phyloP scores from a whole-genome alignment of 2,113 vertebrate genomes.

The Macquaria ambigua region DNA sequence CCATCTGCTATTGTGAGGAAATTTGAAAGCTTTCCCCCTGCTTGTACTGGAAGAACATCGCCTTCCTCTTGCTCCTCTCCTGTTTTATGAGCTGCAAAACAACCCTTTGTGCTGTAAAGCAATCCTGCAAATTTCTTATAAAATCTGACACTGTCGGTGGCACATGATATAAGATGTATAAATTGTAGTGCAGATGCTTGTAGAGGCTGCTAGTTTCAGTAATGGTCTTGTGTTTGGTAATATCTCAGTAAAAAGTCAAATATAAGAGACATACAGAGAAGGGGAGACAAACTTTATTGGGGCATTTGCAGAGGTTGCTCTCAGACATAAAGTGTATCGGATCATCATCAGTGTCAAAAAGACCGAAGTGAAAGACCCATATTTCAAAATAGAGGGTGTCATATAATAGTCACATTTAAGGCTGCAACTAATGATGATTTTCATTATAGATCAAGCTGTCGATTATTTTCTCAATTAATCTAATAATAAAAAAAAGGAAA shows the following conservation, averaged over 20 bases:
- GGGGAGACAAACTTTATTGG: neutral
- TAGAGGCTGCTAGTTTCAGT: neutral
- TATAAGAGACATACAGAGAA: neutral
- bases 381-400: neutral
- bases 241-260: neutral
- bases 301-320: conserved; percentile 15
- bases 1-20: conserved; percentile 45
- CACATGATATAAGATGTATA: conserved; percentile 2
- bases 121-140: neutral
- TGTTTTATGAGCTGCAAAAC: conserved; percentile 22
- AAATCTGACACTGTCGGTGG: neutral
- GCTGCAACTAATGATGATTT: neutral
- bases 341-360: neutral
- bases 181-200: neutral
- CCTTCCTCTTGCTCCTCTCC: neutral
- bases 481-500: neutral
- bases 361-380: neutral
- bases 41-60: conserved; percentile 18
- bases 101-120: conserved; percentile 15
- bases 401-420: neutral
- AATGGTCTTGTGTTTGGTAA: neutral
- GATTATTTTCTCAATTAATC: neutral
- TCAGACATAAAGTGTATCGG: neutral
- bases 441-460: neutral
- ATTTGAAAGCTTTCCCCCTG: conserved; percentile 11